Conservation (phyloP, 1,140 invertebrate species). For the Luehdorfia chinensis region DNA sequence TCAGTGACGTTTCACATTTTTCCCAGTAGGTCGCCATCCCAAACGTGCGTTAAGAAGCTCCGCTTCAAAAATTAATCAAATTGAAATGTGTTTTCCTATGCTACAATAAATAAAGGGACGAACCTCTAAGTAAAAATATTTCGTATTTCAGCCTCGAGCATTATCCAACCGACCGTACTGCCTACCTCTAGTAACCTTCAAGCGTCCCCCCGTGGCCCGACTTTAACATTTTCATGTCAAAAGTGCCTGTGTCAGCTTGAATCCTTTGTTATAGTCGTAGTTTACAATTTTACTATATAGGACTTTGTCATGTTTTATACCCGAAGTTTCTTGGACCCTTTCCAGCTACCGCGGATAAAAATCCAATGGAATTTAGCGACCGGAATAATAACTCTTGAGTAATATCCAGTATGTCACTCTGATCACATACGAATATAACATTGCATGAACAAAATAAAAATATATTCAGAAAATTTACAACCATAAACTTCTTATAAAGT, state of each 20-base stretch:
- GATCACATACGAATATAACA: conserved; percentile 16
- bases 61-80: too few species aligned
- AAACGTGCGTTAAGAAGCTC: too few species aligned
- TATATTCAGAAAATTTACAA: conserved; percentile 13
- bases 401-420: conserved; percentile 22
- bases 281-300: conserved; percentile 41
- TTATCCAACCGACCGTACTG: conserved; percentile 5
- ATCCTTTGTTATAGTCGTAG: conserved; percentile 41
- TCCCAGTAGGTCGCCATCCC: too few species aligned
- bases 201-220: conserved; percentile 27
- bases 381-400: conserved; percentile 30
- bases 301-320: conserved; percentile 39
- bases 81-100: too few species aligned
- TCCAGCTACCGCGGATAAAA: conserved; percentile 39
- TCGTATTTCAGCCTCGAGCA: background rate
- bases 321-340: conserved; percentile 42
- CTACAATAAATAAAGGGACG: background rate
- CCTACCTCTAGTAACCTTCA: conserved; percentile 18
- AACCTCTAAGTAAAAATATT: background rate
- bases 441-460: conserved; percentile 20
- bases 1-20: too few species aligned
- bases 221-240: conserved; percentile 41
- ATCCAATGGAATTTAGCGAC: conserved; percentile 37
- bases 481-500: too few species aligned
- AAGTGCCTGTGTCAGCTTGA: conserved; percentile 29